Evolutionary conservation across 2,888 invertebrate species (phyloP).

Genomic region (Bursaphelenchus okinawaensis): DNA sequence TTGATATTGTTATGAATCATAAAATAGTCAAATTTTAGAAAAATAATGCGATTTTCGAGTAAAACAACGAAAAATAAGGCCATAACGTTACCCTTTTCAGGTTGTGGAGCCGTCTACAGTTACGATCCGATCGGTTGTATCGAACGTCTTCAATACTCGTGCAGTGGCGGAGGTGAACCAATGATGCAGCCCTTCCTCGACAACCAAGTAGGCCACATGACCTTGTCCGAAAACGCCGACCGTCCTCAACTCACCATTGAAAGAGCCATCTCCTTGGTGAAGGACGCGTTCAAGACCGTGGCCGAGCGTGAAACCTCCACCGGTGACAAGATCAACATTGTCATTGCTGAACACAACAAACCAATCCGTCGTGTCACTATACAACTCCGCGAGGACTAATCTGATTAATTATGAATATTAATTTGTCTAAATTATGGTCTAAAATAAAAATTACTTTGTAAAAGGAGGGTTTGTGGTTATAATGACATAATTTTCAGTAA

Average conservation of each 20-base stretch:
- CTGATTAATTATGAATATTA: neutral
- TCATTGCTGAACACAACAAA: slow-evolving; percentile 49
- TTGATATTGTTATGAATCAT: no score
- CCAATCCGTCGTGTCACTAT: slow-evolving; percentile 37
- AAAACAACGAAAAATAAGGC: neutral
- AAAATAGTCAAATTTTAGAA: neutral
- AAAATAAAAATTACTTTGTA: neutral
- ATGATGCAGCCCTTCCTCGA: slow-evolving; percentile 89
- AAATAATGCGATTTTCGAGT: neutral
- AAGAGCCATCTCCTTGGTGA: slow-evolving; percentile 76
- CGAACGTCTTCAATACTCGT: slow-evolving; percentile 76
- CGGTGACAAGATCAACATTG: slow-evolving; percentile 60
- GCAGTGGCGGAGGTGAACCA: slow-evolving; percentile 76
- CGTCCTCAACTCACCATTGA: slow-evolving; percentile 68
- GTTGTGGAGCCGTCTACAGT: slow-evolving; percentile 86
- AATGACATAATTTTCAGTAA: no score
- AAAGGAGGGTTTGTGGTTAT: no score
- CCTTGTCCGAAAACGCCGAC: slow-evolving; percentile 69
- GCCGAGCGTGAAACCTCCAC: slow-evolving; percentile 96
- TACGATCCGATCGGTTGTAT: slow-evolving; percentile 96
- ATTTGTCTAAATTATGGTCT: neutral
- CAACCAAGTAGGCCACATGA: slow-evolving; percentile 86
- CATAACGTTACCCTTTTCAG: slow-evolving; percentile 46
- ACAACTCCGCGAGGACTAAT: slow-evolving; percentile 50
- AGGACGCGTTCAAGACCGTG: slow-evolving; percentile 93